Conservation (phyloP, 1,140 invertebrate species). For the Bombus haemorrhoidalis region DNA sequence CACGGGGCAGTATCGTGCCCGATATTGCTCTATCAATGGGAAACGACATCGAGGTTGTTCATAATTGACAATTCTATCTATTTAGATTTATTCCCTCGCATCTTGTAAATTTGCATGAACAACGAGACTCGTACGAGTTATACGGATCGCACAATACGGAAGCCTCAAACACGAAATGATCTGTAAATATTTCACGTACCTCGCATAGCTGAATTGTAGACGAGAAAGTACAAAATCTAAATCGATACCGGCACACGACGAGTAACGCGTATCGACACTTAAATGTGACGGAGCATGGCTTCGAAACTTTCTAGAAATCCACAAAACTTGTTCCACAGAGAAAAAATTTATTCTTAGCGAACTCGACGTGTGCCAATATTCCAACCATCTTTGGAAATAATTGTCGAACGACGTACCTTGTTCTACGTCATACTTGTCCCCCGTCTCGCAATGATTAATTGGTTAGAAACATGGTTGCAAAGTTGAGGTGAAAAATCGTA, state of each 20-base stretch:
- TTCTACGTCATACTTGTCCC: not conserved
- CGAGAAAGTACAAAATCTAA: not conserved
- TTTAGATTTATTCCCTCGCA: not conserved
- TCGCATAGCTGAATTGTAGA: not conserved
- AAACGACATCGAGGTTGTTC: slow-evolving; percentile 71
- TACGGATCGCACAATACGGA: not conserved
- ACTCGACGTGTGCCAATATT: not conserved
- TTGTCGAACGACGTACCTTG: too few relatives aligned
- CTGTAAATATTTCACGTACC: not conserved
- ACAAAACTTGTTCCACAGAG: too few relatives aligned
- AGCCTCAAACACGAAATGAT: not conserved
- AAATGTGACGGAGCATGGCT: not conserved
- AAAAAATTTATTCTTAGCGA: not conserved
- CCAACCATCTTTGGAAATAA: not conserved
- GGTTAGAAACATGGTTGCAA: not conserved
- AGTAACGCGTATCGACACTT: not conserved
- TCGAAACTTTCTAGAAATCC: not conserved
- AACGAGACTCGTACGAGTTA: not conserved
- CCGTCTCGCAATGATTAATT: not conserved
- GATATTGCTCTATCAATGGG: slow-evolving; percentile 78
- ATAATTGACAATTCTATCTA: not conserved
- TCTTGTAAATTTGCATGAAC: not conserved
- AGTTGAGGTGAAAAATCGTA: not conserved
- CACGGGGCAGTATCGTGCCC: slow-evolving; percentile 81
- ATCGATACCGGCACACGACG: not conserved